Conservation (phyloP, 2,113 vertebrate species). For the Cisticola juncidis region DNA sequence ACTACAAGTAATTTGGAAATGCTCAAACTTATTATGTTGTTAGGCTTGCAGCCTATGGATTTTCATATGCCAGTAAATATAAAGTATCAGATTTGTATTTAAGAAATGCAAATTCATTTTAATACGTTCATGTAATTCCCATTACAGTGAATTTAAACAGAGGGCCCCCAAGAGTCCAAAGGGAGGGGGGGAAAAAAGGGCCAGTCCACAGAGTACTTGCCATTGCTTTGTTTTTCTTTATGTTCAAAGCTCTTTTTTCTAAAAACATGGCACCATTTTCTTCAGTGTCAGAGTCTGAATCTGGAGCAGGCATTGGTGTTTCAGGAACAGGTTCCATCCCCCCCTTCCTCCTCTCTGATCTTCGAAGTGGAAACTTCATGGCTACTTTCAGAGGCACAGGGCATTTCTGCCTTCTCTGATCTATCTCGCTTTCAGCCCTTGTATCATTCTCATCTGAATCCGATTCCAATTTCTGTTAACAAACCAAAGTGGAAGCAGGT, state of each 20-base stretch:
- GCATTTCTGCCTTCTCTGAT: constrained; percentile 43
- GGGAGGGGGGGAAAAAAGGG: background rate
- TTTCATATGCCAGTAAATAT: background rate
- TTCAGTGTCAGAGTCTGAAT: constrained; percentile 67
- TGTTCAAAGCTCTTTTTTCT: constrained; percentile 91
- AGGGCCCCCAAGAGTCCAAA: background rate
- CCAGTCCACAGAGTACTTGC: constrained; percentile 60
- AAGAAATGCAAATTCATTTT: background rate
- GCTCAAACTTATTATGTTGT: background rate
- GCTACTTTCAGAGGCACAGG: constrained; percentile 80
- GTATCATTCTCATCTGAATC: constrained; percentile 14
- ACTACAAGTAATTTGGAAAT: background rate
- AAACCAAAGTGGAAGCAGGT: background rate
- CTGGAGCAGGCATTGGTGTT: background rate
- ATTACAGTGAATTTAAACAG: background rate
- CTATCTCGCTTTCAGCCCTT: constrained; percentile 24
- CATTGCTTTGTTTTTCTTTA: constrained; percentile 98
- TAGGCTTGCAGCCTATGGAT: background rate
- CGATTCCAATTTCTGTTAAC: constrained; percentile 57
- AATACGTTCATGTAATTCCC: background rate
- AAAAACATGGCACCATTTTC: constrained; percentile 84
- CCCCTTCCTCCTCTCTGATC: constrained; percentile 52
- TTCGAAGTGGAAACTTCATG: constrained; percentile 83
- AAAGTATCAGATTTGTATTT: background rate
- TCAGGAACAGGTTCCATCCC: constrained; percentile 52